Conservation (phyloP, 1,140 invertebrate species). For the Dendrolimus punctatus region DNA sequence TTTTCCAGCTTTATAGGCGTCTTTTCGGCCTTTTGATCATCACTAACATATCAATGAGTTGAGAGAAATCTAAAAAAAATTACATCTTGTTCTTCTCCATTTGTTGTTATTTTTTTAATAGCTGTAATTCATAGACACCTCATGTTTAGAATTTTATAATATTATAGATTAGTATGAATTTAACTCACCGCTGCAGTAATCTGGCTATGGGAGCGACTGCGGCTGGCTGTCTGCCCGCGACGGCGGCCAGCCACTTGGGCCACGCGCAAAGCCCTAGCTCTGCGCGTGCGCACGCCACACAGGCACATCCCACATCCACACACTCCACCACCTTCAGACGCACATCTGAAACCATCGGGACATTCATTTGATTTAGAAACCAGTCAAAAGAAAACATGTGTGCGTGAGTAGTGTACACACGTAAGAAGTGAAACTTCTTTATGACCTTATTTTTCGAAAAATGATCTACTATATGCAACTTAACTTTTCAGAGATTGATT, state of each 20-base stretch:
- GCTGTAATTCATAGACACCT: no score
- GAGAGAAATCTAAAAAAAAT: not conserved
- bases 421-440: no score
- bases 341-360: no score
- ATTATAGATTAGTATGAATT: constrained; percentile 1
- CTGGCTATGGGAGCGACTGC: constrained; percentile 37
- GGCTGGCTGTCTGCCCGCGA: constrained; percentile 17
- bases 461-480: no score
- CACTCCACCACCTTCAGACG: constrained; percentile 48
- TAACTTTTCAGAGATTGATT: no score
- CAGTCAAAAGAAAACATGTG: no score
- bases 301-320: constrained; percentile 53
- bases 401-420: no score
- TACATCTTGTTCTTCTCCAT: no score
- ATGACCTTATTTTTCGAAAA: no score
- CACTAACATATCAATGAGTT: constrained; percentile 14
- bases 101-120: no score
- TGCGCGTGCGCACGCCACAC: constrained; percentile 54
- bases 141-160: no score
- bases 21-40: constrained; percentile 57
- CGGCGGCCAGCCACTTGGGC: constrained; percentile 40
- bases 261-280: constrained; percentile 46
- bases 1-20: constrained; percentile 13
- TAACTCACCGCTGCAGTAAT: constrained; percentile 36
- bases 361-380: no score